These are phyloP conservation scores for Dallia pectoralis DNA, from an alignment of 2,797 vertebrate species.

Conservation along the genomic window DNA sequence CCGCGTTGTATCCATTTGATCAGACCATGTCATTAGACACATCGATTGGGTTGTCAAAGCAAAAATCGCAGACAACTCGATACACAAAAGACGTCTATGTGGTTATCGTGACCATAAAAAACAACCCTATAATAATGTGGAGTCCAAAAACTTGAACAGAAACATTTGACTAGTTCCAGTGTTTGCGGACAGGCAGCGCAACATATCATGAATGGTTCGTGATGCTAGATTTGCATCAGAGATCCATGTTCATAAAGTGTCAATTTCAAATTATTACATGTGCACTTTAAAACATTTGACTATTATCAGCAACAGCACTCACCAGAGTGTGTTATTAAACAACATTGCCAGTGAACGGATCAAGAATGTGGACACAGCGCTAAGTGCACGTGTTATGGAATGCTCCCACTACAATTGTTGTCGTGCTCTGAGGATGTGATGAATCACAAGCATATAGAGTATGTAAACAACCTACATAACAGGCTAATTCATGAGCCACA, in stretches of 20 bases:
- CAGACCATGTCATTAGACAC: constrained; percentile 34
- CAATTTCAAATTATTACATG: no score
- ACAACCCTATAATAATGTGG: constrained; percentile 25
- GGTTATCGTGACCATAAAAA: constrained; percentile 3
- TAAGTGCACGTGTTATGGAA: no score
- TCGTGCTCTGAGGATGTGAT: background rate
- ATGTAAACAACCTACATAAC: constrained; percentile 38
- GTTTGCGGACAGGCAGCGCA: background rate
- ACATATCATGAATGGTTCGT: no score
- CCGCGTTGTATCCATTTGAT: constrained; percentile 43
- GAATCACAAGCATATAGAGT: constrained; percentile 29
- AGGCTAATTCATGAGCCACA: constrained; percentile 21
- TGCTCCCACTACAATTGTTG: no score
- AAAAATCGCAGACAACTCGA: constrained; percentile 18
- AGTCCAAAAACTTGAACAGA: constrained; percentile 21
- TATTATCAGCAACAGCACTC: no score
- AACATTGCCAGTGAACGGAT: no score
- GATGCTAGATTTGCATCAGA: no score
- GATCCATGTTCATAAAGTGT: no score
- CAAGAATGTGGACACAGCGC: no score
- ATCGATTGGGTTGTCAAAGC: constrained; percentile 32
- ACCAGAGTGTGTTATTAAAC: no score
- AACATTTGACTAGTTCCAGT: constrained; percentile 12
- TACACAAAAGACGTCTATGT: constrained; percentile 17
- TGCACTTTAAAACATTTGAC: no score